Evolutionary conservation across 2,113 vertebrate genomes (phyloP), one percentile per base, ranked within the genome.

Genomic region (Prionailurus viverrinus): DNA sequence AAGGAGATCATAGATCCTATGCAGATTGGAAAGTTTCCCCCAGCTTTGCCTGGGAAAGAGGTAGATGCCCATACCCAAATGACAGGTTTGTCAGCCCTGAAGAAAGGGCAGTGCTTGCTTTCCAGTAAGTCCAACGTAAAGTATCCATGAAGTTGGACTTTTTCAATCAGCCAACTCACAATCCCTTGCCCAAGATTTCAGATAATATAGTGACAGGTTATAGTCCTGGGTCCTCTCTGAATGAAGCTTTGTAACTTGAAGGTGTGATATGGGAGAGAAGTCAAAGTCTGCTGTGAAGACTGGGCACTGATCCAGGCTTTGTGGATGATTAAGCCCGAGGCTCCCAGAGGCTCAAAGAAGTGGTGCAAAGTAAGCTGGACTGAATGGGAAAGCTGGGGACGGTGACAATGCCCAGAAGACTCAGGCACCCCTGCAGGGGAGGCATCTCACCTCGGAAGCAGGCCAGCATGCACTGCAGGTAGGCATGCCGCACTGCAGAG

Each of bases 391-490:
- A 82, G 45, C 6, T 23, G 8, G 0, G 31, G 23, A 33, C 0
- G 0, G 19, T 33, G 25, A 39, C 1, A 16, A 51, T 0, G 14
- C n/a, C 55, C 63, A 4, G 7, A 51, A 83, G 61, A 39, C 36
- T 5, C 0, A 0, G 55, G 31, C 58, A 58, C 31, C 25, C 41
- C 7, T 21, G 29, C 2, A 0, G 5, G 18, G 29, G 7, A 58
- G 45, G 21, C 1, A 0, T 33, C 98, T 98, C 98, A 99, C 99
- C 99, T 99, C 99, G 99, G 98, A 99, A 99, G 69, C 99, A 99
- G 36, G 99, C 99, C 33, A 99, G 97, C 99, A 99, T 99, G 97
- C 99, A 99, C 98, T 99, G 99, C 95, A 99, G 98, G 98, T 99
- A 99, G 33, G 99, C 99, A 0, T 99, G 99, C 58, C 99, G 99